Percentiles rank a stretch among this genome's conserved stretches.
Conservation (phyloP, 2,888 invertebrate species). For the Drosophila buzzatii region DNA sequence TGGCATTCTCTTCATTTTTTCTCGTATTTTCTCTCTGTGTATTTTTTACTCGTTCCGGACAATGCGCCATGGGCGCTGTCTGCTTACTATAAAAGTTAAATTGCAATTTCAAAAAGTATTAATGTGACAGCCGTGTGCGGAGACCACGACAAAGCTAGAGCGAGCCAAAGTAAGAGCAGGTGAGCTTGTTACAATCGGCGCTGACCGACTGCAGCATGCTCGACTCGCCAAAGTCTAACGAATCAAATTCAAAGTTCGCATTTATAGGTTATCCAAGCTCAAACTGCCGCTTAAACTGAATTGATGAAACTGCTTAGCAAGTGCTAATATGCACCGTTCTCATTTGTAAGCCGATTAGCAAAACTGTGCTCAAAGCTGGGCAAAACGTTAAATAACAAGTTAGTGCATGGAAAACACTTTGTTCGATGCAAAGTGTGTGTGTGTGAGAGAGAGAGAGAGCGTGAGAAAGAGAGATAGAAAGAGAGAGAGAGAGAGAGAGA, state of each 20-base stretch:
- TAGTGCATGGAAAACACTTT: conserved; percentile 1
- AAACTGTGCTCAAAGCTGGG: conserved; percentile 25
- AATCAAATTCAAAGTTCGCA: neutral
- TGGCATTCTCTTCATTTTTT: neutral
- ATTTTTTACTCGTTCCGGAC: conserved; percentile 5
- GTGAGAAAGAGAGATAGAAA: too few relatives aligned
- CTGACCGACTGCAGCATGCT: conserved; percentile 3
- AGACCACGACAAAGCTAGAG: neutral
- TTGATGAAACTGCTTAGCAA: neutral
- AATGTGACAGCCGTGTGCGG: conserved; percentile 62
- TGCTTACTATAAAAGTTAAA: conserved; percentile 68
- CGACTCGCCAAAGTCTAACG: neutral
- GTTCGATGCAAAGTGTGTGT: neutral
- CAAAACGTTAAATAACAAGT: conserved; percentile 1
- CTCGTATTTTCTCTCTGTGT: neutral
- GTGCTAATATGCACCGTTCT: neutral
- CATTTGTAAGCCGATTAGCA: neutral
- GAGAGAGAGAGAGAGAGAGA: neutral
- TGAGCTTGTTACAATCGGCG: neutral
- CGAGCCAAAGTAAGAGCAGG: neutral
- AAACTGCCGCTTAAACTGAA: neutral
- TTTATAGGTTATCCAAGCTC: neutral
- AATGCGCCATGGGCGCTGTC: conserved; percentile 37
- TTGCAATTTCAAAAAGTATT: conserved; percentile 66
- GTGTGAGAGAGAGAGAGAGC: too few relatives aligned